Evolutionary conservation across 2,888 invertebrate genomes (phyloP), one percentile per base, ranked within the genome.

Genomic region (Furcula furcula): DNA sequence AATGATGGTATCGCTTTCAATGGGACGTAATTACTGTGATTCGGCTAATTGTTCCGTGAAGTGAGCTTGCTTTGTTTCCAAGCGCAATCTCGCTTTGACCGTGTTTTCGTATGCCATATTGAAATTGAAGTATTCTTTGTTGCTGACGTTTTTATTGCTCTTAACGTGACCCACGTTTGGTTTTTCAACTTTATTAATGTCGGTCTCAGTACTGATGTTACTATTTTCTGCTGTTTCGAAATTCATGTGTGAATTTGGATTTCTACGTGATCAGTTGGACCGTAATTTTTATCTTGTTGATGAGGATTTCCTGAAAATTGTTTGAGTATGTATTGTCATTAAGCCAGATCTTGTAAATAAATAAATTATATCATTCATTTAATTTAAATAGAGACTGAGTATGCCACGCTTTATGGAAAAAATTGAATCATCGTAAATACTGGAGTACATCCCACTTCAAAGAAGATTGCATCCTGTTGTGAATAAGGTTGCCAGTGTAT

Each of bases 1-100:
- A 78, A 77, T 71, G 83, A 80, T 76, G 71, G 76, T 84, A 87
- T 87, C 84, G 67, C 65, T 86, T 86, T 77, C 85, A 85, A 79
- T 79, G 67, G 59, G 52, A 64, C 69, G 73, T 77, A 83, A 87
- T 85, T 85, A 86, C 79, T 73, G 72, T 79, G 76, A 85, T 85
- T 76, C 76, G 56, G 69, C 77, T 87, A 87, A 87, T 87, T 86
- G 83, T 81, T 75, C 60, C 65, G 58, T 64, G 71, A 67, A 56
- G 67, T 72, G 65, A 56, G 59, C 54, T 52, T 62, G 70, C 73
- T 82, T 83, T 83, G 80, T 80, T 77, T 77, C 52, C 56, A 60
- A 74, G 68, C 69, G 69, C 67, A 64, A 62, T 67, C 65, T 75
- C 68, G 65, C 87, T 86, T 86, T 86, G 86, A 83, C 84, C 76